Conservation (phyloP, 2,797 vertebrate genomes). For the Takifugu rubripes region DNA sequence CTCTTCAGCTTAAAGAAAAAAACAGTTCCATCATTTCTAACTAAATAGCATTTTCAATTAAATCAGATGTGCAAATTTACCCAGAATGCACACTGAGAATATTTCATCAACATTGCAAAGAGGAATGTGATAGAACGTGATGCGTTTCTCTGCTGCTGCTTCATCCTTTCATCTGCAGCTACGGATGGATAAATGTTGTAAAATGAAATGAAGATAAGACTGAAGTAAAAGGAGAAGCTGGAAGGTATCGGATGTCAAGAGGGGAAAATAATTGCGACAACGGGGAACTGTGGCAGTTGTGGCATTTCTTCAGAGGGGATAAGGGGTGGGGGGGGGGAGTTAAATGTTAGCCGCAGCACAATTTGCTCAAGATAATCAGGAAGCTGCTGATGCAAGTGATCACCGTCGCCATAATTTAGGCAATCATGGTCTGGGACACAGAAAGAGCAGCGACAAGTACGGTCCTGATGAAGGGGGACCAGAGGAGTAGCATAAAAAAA, state of each 20-base stretch:
- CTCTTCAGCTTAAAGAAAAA: neutral
- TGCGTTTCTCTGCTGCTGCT: constrained; percentile 2
- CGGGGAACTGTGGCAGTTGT: constrained; percentile 1
- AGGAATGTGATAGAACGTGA: neutral
- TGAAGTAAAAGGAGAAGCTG: constrained; percentile 23
- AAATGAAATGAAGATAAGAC: constrained; percentile 25
- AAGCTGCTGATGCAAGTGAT: constrained; percentile 68
- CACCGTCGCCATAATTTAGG: constrained; percentile 47
- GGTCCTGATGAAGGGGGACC: too few species aligned
- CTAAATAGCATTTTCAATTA: neutral
- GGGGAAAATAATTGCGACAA: constrained; percentile 17
- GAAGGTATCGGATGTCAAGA: constrained; percentile 2
- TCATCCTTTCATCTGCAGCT: constrained; percentile 44
- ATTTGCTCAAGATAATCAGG: constrained; percentile 53
- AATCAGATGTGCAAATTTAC: too few species aligned
- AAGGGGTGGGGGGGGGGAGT: constrained; percentile 22
- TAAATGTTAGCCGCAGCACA: constrained; percentile 44
- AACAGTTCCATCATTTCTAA: neutral
- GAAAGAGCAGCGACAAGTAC: neutral
- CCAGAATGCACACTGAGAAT: too few species aligned
- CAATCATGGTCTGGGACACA: constrained; percentile 57
- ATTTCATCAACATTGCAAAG: neutral
- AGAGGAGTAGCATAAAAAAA: too few species aligned
- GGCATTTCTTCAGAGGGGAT: constrained; percentile 17
- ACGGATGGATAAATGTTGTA: constrained; percentile 44